Evolutionary conservation across 2,888 invertebrate species (phyloP).

Genomic region (Anthophora plumipes): DNA sequence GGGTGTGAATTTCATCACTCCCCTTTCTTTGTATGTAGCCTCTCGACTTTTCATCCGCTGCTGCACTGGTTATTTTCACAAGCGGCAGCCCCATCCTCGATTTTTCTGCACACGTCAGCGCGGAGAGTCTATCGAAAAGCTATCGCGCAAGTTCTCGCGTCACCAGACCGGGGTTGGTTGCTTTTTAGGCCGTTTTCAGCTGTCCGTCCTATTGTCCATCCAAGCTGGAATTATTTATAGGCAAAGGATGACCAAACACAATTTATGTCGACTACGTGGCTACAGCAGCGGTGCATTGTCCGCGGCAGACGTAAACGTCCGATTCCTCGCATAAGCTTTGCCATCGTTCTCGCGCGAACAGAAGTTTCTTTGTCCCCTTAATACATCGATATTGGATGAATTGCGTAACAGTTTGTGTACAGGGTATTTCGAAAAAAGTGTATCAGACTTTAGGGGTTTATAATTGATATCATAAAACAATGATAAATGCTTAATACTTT

Average conservation of each 20-base stretch:
- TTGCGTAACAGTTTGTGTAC: too few species aligned
- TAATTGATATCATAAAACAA: too few species aligned
- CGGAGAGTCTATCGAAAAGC: constrained; percentile 75
- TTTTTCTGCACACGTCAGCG: constrained; percentile 42
- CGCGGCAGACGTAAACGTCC: constrained; percentile 64
- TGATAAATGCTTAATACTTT: too few species aligned
- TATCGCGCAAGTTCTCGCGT: constrained; percentile 60
- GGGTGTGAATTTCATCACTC: constrained; percentile 24
- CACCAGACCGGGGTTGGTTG: constrained; percentile 40
- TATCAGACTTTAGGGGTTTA: too few species aligned
- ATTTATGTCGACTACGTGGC: constrained; percentile 74
- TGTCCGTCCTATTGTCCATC: constrained; percentile 74
- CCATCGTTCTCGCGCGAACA: background rate
- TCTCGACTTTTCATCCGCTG: constrained; percentile 36
- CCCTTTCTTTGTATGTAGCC: constrained; percentile 4
- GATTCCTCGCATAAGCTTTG: constrained; percentile 39
- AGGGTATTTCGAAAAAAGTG: too few species aligned
- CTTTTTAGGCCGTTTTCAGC: constrained; percentile 77
- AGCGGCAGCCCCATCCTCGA: constrained; percentile 6
- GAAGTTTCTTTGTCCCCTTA: background rate
- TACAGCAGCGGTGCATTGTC: constrained; percentile 68
- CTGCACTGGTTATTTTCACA: constrained; percentile 46
- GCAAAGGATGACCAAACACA: constrained; percentile 81
- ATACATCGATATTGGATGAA: background rate
- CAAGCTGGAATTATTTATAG: constrained; percentile 80